Evolutionary conservation across 2,888 invertebrate species (phyloP).

Genomic region (Junonia oenone): DNA sequence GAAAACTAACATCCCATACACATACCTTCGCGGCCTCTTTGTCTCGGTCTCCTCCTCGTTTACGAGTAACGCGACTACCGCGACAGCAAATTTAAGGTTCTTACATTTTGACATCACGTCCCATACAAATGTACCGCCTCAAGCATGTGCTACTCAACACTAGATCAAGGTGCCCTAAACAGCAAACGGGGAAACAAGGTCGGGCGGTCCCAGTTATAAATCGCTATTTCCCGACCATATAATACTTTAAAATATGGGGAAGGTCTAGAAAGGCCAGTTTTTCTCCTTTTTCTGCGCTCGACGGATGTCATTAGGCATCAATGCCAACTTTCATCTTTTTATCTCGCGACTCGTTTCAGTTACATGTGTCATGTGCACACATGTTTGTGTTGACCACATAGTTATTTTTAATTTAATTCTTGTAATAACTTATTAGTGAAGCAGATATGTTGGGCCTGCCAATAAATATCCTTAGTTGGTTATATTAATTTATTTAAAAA

Average conservation of each 20-base stretch:
- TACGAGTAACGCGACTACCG: no score
- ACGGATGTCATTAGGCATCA: slow-evolving; percentile 21
- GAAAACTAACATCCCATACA: no score
- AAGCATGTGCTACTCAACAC: no score
- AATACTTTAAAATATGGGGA: slow-evolving; percentile 16
- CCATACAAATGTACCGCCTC: no score
- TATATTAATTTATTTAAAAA: neutral
- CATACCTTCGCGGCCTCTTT: no score
- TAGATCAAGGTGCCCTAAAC: neutral
- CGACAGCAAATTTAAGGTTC: no score
- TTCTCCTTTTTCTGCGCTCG: slow-evolving; percentile 12
- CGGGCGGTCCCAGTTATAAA: neutral
- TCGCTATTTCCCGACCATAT: slow-evolving; percentile 8
- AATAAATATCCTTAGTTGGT: neutral
- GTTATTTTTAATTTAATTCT: slow-evolving; percentile 1
- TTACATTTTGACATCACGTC: no score
- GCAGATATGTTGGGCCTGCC: neutral
- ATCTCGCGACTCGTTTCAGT: slow-evolving; percentile 14
- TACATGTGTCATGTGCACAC: neutral
- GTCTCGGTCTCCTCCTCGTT: no score
- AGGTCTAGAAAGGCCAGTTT: slow-evolving; percentile 23
- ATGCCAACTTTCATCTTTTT: slow-evolving; percentile 24
- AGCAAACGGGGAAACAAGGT: slow-evolving; percentile 6
- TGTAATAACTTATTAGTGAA: neutral
- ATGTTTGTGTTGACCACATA: neutral